Base-by-base conservation (phyloP, 2,113 vertebrate genomes). In the Halcyon senegalensis region DNA sequence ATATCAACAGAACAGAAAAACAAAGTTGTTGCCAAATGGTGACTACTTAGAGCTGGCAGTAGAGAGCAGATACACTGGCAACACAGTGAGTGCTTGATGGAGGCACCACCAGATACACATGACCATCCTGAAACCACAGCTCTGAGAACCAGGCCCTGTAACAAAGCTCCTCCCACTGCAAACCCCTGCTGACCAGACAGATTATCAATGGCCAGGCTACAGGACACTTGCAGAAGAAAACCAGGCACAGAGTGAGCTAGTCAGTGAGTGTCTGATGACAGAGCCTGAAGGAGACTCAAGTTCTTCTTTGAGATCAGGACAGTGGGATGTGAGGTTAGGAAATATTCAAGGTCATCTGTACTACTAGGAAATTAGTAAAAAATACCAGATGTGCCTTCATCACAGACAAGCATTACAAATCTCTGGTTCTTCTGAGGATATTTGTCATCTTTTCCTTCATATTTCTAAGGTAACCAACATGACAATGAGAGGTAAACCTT, bases 71-170 rank as follows among this genome's bases (percentile, higher is more conserved):
- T 14, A 79, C 27, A 60, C 35, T 56, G 51, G 73, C 89, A 68
- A 2, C 9, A 2, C 1, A 0, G 43, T 0, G 55, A 87, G 33
- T 2, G 66, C 31, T 77, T n/a, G 0, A 0, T 2, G 30, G 31
- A 53, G n/a, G 17, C 64, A 23, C 18, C 0, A 0, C 43, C 17
- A 33, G 67, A 41, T 14, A 41, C 4, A 46, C 9, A 9, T 0
- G 0, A 27, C 2, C 2, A 8, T 44, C 41, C 63, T 6, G 0
- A 56, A 16, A 35, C 2, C 67, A 39, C 27, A 28, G n/a, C 33
- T 28, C 58, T 0, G 0, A n/a, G 48, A 30, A 10, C 14, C 39
- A 19, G 72, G 5, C 28, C 17, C 19, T 2, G 0, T 5, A 3
- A 48, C 35, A 53, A 4, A 67, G 24, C 59, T 80, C 39, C 76